Conservation (phyloP, 2,113 vertebrate species). For the Camelus dromedarius region DNA sequence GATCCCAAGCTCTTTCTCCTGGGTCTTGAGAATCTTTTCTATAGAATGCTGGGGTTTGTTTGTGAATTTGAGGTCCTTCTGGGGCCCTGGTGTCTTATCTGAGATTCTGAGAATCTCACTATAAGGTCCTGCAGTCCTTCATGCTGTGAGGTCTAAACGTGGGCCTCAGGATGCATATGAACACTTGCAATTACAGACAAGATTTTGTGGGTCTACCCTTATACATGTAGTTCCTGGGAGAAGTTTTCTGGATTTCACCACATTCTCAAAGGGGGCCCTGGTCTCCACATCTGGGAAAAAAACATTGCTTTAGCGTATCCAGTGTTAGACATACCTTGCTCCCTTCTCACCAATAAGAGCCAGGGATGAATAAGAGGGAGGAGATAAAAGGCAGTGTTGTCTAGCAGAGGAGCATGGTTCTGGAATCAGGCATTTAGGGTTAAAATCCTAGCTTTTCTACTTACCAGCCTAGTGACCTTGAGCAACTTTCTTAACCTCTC, state of each 20-base stretch:
- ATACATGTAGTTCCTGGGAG: not conserved
- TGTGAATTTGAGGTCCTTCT: not conserved
- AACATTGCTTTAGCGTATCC: not conserved
- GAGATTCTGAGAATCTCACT: not conserved
- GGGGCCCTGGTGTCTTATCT: not conserved
- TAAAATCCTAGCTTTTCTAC: not conserved
- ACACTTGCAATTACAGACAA: not conserved
- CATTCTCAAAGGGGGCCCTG: not conserved
- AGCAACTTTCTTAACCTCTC: constrained; percentile 13
- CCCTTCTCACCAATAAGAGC: not conserved
- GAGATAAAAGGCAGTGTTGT: not conserved
- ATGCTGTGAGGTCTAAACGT: not conserved
- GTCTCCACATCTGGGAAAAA: not conserved
- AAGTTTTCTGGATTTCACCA: not conserved
- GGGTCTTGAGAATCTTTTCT: not conserved
- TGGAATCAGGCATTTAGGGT: not conserved
- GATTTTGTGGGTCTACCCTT: not conserved
- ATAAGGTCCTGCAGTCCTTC: not conserved
- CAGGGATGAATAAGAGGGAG: not conserved
- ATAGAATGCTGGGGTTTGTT: not conserved
- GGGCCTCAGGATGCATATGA: not conserved
- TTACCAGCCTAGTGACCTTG: not conserved
- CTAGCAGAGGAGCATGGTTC: not conserved
- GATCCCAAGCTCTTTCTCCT: not conserved
- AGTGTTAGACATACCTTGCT: not conserved